These are phyloP conservation scores for Halesus radiatus DNA, from an alignment of 1,140 invertebrate species.

Conservation along the genomic window DNA sequence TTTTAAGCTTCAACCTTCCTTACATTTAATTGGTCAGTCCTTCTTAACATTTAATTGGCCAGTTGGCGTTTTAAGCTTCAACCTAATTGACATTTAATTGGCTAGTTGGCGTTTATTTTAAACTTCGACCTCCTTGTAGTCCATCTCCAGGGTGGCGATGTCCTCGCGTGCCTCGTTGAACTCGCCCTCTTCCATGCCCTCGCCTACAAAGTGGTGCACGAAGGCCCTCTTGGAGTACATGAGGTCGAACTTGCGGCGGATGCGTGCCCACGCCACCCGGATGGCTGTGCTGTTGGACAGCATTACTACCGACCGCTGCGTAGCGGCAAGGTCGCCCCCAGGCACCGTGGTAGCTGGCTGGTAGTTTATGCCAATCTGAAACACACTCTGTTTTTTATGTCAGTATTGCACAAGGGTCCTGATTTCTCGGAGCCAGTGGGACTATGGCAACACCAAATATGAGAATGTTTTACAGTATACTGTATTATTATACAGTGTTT, in stretches of 20 bases:
- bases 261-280: slow-evolving; percentile 78
- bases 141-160: slow-evolving; percentile 78
- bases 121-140: slow-evolving; percentile 73
- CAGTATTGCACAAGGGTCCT: too few species aligned
- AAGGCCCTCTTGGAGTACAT: slow-evolving; percentile 84
- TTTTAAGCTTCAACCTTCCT: too few species aligned
- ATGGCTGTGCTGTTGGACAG: slow-evolving; percentile 84
- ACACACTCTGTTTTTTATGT: too few species aligned
- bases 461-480: too few species aligned
- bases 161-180: slow-evolving; percentile 81
- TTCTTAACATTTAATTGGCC: too few species aligned
- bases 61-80: too few species aligned
- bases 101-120: slow-evolving; percentile 1
- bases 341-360: slow-evolving; percentile 82
- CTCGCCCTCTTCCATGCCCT: slow-evolving; percentile 85
- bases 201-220: slow-evolving; percentile 84
- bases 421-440: too few species aligned
- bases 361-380: slow-evolving; percentile 76
- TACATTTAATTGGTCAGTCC: too few species aligned
- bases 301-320: slow-evolving; percentile 81
- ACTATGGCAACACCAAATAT: too few species aligned
- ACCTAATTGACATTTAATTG: too few species aligned
- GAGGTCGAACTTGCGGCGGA: slow-evolving; percentile 79
- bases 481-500: too few species aligned
- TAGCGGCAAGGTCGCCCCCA: slow-evolving; percentile 79